Conservation (phyloP, 2,797 vertebrate genomes). For the Notamacropus eugenii region DNA sequence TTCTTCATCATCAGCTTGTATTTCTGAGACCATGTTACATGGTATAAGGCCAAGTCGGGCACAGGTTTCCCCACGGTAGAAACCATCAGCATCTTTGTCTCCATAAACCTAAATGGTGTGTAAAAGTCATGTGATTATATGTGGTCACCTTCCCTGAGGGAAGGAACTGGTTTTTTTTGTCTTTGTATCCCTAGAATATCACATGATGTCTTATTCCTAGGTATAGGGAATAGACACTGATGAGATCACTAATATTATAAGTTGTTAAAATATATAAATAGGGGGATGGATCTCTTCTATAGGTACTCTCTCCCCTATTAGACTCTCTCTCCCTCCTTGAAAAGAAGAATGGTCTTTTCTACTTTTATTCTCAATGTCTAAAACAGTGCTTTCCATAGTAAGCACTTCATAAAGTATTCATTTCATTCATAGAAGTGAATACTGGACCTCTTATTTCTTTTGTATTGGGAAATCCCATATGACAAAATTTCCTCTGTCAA, state of each 20-base stretch:
- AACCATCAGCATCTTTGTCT: constrained; percentile 96
- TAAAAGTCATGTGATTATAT: rapidly evolving
- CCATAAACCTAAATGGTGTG: constrained; percentile 92
- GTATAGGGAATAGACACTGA: background rate
- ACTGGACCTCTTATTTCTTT: background rate
- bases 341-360: background rate
- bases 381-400: background rate
- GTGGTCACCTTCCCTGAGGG: background rate
- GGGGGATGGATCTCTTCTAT: background rate
- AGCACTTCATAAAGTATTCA: background rate
- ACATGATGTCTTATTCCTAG: background rate
- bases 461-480: background rate
- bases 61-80: constrained; percentile 95
- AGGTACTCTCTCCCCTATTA: background rate
- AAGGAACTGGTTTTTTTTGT: background rate
- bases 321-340: background rate
- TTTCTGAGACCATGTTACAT: constrained; percentile 99
- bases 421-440: background rate
- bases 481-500: background rate
- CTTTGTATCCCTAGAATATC: background rate
- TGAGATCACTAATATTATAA: background rate
- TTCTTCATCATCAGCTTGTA: constrained; percentile 96
- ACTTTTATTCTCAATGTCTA: background rate
- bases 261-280: background rate
- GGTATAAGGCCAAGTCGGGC: constrained; percentile 94